Evolutionary conservation across 2,113 vertebrate genomes (phyloP).

Genomic region (Amphiprion percula): DNA sequence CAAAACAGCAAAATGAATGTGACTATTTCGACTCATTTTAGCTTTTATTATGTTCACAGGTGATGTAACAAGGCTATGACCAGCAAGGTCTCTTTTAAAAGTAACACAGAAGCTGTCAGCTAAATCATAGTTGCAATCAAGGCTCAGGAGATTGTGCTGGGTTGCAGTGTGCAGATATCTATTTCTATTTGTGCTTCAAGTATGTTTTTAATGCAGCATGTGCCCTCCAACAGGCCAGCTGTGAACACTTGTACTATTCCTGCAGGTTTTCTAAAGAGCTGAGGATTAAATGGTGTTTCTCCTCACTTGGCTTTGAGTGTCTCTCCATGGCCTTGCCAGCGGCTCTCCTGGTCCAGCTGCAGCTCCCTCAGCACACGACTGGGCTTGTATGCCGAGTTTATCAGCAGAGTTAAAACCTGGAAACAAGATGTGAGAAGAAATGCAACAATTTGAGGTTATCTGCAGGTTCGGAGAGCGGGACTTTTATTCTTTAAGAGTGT

Average conservation of each 20-base stretch:
- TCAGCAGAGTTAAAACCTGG: conserved; percentile 94
- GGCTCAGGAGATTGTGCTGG: background rate
- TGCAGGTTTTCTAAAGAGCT: conserved; percentile 34
- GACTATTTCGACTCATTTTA: background rate
- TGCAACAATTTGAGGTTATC: conserved; percentile 6
- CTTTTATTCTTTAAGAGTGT: background rate
- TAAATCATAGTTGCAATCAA: conserved; percentile 15
- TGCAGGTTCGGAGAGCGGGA: background rate
- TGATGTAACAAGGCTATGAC: background rate
- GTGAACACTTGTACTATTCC: conserved; percentile 42
- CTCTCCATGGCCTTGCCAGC: conserved; percentile 95
- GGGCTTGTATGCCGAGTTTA: conserved; percentile 98
- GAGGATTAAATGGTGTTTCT: conserved; percentile 50
- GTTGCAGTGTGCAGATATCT: conserved; percentile 14
- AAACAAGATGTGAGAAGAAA: conserved; percentile 29
- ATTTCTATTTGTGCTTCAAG: conserved; percentile 33
- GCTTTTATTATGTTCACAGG: background rate
- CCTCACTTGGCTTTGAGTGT: conserved; percentile 98
- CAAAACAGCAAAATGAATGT: background rate
- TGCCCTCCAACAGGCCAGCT: conserved; percentile 41
- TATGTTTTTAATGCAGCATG: conserved; percentile 21
- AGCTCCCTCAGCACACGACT: conserved; percentile 96
- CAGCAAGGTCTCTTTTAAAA: background rate
- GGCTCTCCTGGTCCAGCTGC: conserved; percentile 95
- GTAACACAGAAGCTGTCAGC: background rate